These are phyloP conservation scores for Conistra vaccinii DNA, from an alignment of 2,888 invertebrate species.

Conservation along the genomic window DNA sequence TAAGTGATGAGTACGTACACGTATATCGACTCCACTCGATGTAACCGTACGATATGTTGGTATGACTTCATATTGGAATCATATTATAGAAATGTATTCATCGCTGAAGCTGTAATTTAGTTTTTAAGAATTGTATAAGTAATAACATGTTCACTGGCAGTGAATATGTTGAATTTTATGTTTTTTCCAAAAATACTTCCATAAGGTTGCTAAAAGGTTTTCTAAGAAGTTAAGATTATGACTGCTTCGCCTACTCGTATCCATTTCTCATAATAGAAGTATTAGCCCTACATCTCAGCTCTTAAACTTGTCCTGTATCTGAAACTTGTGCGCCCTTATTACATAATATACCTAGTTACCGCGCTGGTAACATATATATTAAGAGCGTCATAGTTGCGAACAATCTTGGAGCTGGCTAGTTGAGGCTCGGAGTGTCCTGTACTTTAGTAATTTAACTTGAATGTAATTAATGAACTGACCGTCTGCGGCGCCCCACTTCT, in stretches of 20 bases:
- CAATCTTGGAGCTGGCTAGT: conserved; percentile 56
- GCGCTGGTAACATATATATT: conserved; percentile 28
- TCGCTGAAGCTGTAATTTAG: neutral
- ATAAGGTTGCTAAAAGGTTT: neutral
- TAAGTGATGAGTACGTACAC: conserved; percentile 69
- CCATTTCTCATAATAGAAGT: conserved; percentile 27
- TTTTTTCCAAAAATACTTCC: neutral
- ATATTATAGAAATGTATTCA: conserved; percentile 31
- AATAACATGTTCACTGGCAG: no score
- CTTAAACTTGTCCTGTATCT: conserved; percentile 19
- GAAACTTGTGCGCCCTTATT: conserved; percentile 35
- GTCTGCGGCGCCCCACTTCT: conserved; percentile 71
- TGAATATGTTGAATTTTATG: no score
- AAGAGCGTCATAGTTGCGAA: conserved; percentile 47
- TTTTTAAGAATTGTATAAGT: conserved; percentile 1
- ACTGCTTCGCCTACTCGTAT: neutral
- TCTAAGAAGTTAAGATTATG: neutral
- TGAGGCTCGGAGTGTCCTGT: conserved; percentile 57
- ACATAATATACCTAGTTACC: conserved; percentile 15
- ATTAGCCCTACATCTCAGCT: conserved; percentile 2
- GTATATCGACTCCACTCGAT: conserved; percentile 31
- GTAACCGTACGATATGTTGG: conserved; percentile 16
- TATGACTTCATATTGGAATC: conserved; percentile 46
- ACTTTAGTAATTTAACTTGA: conserved; percentile 74
- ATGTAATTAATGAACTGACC: conserved; percentile 80